Percentiles rank a stretch among this genome's conserved stretches.
phyloP scores from a whole-genome alignment of 2,113 vertebrate species.

The Penelope pileata region DNA sequence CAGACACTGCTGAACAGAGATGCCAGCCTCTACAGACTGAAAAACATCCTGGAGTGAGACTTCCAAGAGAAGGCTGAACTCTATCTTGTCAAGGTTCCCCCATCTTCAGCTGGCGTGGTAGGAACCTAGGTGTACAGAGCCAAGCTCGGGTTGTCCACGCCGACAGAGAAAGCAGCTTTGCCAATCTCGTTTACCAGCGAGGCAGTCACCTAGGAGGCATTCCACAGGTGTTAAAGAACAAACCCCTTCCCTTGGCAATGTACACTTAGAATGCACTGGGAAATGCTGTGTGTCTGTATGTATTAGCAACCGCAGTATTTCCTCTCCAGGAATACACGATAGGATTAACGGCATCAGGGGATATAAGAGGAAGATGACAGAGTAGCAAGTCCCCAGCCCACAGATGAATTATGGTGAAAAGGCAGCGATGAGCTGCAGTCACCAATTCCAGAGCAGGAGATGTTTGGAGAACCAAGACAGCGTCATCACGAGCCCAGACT shows the following conservation, averaged over 20 bases:
- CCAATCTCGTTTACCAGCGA: not conserved
- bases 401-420: not conserved
- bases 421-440: not conserved
- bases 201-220: not conserved
- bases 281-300: not conserved
- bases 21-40: not conserved
- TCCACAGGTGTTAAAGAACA: not conserved
- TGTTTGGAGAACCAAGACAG: not conserved
- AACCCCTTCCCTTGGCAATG: accelerated
- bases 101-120: not conserved
- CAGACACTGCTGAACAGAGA: not conserved
- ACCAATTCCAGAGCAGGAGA: not conserved
- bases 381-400: not conserved
- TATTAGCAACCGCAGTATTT: not conserved
- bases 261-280: not conserved
- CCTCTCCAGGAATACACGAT: not conserved
- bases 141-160: not conserved
- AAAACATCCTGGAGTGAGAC: not conserved
- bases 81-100: not conserved
- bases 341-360: not conserved
- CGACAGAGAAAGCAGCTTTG: not conserved
- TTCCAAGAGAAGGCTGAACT: not conserved
- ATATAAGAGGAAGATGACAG: not conserved
- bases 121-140: not conserved
- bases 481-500: not conserved